Evolutionary conservation across 2,797 vertebrate species (phyloP).

Genomic region (Scyliorhinus canicula): DNA sequence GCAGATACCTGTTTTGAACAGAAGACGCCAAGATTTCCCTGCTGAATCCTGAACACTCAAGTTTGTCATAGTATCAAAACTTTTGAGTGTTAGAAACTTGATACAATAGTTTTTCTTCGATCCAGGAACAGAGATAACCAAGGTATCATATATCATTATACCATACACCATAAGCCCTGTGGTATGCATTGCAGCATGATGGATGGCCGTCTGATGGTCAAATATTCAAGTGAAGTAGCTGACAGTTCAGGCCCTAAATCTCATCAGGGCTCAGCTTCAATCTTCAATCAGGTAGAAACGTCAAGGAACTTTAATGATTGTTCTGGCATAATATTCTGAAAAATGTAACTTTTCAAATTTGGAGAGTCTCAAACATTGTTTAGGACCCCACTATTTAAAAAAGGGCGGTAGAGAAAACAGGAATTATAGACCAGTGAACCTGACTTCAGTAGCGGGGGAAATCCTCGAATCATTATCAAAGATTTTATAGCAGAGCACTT

Average conservation of each 20-base stretch:
- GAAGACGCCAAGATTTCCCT: conserved; percentile 2
- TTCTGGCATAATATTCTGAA: neutral
- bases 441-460: too few relatives aligned
- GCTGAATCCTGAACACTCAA: neutral
- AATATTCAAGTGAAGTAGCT: neutral
- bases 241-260: neutral
- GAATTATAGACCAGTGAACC: too few relatives aligned
- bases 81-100: neutral
- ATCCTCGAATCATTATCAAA: too few relatives aligned
- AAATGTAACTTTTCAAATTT: neutral
- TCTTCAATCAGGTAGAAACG: neutral
- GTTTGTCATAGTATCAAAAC: neutral
- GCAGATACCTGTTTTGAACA: neutral
- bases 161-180: neutral
- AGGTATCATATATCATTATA: neutral
- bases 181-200: neutral
- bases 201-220: neutral
- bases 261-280: neutral
- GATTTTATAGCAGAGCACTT: too few relatives aligned
- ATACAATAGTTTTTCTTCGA: neutral
- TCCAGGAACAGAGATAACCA: neutral
- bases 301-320: neutral
- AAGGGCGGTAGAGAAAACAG: too few relatives aligned
- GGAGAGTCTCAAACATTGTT: neutral
- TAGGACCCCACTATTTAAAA: too few relatives aligned